Evolutionary conservation across 2,888 invertebrate species (phyloP).

Genomic region (Dolichomitus sp.): DNA sequence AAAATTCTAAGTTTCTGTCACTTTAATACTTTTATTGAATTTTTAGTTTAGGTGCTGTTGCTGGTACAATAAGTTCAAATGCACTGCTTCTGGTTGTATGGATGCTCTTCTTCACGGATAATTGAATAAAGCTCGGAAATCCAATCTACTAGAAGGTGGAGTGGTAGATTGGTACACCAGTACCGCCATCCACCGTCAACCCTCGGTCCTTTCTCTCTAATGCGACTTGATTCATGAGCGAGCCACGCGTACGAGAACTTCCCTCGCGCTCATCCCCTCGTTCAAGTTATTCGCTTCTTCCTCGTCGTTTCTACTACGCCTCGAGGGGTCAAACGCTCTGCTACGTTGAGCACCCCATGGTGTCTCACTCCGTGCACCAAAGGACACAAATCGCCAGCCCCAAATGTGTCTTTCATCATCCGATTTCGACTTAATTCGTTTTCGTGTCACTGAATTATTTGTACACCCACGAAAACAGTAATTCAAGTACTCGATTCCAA

Average conservation of each 20-base stretch:
- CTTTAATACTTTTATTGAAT: background rate
- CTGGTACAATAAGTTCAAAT: slow-evolving; percentile 22
- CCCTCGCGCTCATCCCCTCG: slow-evolving; percentile 64
- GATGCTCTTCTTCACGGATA: slow-evolving; percentile 78
- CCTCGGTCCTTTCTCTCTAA: slow-evolving; percentile 76
- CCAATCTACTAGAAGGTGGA: slow-evolving; percentile 84
- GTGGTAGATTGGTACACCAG: slow-evolving; percentile 82
- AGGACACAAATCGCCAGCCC: slow-evolving; percentile 69
- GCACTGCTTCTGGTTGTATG: slow-evolving; percentile 1
- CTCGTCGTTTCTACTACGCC: slow-evolving; percentile 38
- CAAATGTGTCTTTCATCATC: slow-evolving; percentile 85
- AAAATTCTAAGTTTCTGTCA: too few species aligned
- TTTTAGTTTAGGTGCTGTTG: background rate
- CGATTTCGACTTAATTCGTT: slow-evolving; percentile 84
- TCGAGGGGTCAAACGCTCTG: slow-evolving; percentile 84
- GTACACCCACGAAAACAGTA: slow-evolving; percentile 73
- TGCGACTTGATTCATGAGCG: slow-evolving; percentile 86
- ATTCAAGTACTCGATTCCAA: slow-evolving; percentile 32
- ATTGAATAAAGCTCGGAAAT: slow-evolving; percentile 85
- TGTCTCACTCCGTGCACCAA: slow-evolving; percentile 20
- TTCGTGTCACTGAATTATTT: slow-evolving; percentile 83
- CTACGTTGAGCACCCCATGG: slow-evolving; percentile 74
- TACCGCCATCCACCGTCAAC: slow-evolving; percentile 43
- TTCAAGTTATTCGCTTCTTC: slow-evolving; percentile 54
- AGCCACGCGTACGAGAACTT: slow-evolving; percentile 76